phyloP scores from a whole-genome alignment of 2,888 invertebrate genomes.

The Phortica magna region DNA sequence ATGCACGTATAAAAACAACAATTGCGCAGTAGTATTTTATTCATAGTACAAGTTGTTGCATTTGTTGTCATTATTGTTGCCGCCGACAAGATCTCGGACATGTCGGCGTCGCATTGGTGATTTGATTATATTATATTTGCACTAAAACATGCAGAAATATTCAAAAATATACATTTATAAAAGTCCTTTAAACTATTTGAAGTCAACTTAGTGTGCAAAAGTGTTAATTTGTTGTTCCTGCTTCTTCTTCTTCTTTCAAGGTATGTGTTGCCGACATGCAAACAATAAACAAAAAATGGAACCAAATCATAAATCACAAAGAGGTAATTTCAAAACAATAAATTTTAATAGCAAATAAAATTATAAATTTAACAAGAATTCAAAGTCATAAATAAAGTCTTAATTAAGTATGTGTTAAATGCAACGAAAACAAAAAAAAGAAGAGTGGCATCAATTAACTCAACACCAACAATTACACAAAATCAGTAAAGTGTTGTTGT shows the following conservation, averaged over 20 bases:
- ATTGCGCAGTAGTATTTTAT: constrained; percentile 42
- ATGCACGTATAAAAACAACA: constrained; percentile 28
- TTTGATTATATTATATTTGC: background rate
- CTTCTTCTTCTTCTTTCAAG: constrained; percentile 9
- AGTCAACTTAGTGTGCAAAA: too few relatives aligned
- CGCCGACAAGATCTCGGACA: background rate
- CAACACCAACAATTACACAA: too few relatives aligned
- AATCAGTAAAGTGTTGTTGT: too few relatives aligned
- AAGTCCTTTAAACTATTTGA: too few relatives aligned
- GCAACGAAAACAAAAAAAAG: too few relatives aligned
- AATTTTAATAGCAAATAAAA: background rate
- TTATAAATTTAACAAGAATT: constrained; percentile 9
- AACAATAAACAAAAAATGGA: constrained; percentile 7
- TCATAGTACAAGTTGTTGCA: constrained; percentile 37
- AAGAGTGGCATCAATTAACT: too few relatives aligned
- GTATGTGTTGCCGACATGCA: constrained; percentile 38
- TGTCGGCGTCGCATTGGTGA: too few relatives aligned
- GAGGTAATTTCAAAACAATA: background rate
- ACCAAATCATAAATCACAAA: background rate
- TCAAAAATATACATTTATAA: too few relatives aligned
- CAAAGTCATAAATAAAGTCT: background rate
- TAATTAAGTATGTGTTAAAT: too few relatives aligned
- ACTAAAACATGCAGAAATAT: background rate
- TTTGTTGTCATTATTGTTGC: constrained; percentile 37
- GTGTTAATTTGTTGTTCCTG: background rate